Evolutionary conservation across 2,888 invertebrate genomes (phyloP).

Genomic region (Pycnomerus fuliginosus): DNA sequence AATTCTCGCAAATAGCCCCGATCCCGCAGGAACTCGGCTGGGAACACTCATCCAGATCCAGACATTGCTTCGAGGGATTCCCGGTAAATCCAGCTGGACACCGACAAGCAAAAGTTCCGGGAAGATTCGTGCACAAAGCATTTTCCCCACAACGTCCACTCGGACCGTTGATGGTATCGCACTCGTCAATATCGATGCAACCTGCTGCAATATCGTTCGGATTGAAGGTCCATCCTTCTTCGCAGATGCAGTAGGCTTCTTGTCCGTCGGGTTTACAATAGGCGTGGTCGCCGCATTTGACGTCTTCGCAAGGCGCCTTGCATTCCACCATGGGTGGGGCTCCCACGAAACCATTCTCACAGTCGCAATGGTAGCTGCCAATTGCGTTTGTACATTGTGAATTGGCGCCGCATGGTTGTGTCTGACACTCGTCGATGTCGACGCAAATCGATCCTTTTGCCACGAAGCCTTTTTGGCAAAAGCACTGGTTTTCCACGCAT

Average conservation of each 20-base stretch:
- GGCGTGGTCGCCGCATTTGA: conserved; percentile 85
- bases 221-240: conserved; percentile 91
- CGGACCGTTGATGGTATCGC: conserved; percentile 73
- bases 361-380: conserved; percentile 81
- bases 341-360: conserved; percentile 78
- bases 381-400: conserved; percentile 76
- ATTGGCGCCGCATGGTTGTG: conserved; percentile 70
- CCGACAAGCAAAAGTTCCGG: conserved; percentile 77
- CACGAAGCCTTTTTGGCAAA: conserved; percentile 84
- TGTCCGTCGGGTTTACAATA: conserved; percentile 85
- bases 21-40: conserved; percentile 71
- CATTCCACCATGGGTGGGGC: conserved; percentile 77
- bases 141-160: conserved; percentile 83
- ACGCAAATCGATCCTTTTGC: conserved; percentile 76
- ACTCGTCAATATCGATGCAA: conserved; percentile 89
- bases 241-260: conserved; percentile 89
- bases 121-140: conserved; percentile 76
- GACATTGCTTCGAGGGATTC: conserved; percentile 77
- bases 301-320: conserved; percentile 90
- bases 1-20: conserved; percentile 79
- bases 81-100: conserved; percentile 86
- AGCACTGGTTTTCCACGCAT: conserved; percentile 85
- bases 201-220: conserved; percentile 86
- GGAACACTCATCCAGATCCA: conserved; percentile 82
- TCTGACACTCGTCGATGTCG: conserved; percentile 78